Base-by-base conservation (phyloP, 2,888 invertebrate genomes). In the Dolomedes plantarius region DNA sequence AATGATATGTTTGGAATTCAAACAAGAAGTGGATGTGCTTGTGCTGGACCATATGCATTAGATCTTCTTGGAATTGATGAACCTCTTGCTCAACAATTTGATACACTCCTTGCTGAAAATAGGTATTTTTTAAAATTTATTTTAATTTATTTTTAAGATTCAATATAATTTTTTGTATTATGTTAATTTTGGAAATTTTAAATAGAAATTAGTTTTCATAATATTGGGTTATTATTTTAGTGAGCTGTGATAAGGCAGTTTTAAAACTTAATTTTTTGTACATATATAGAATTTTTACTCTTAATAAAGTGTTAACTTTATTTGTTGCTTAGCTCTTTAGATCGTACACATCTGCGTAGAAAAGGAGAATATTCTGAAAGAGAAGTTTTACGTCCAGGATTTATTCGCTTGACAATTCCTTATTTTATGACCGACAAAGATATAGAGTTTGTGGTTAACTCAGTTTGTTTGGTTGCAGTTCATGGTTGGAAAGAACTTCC, bases 1-100 rank as follows among this genome's bases (percentile, higher is more conserved):
- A 97, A 97, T 90, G 97, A 98, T 90, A 94, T 98, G 31, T 97
- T 97, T 91, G 97, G 97, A 0, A 96, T 98, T 77, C 97, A 97
- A 92, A 95, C 91, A 2, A 89, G 95, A 87, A 95, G 95, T 0
- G 96, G 95, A 0, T 94, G 95, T 89, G 94, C 95, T 19, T 96
- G 96, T 91, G 95, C 96, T 68, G 94, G 96, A 75, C 95, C 95
- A 77, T 97, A 97, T 90, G 96, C 96, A 1, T 95, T 96, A 91
- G 95, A 96, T 91, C 92, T 97, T 23, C 92, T 97, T 79, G 97
- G 97, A 13, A 96, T 97, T 87, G 95, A 95, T 90, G 94, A 94
- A 88, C 93, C 94, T 89, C 92, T 96, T 23, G 94, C 96, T 7
- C 93, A 93, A 89, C 94, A 95, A 89, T 96, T 95, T 91, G 96